Conservation (phyloP, 2,113 vertebrate species). For the Ciconia boyciana region DNA sequence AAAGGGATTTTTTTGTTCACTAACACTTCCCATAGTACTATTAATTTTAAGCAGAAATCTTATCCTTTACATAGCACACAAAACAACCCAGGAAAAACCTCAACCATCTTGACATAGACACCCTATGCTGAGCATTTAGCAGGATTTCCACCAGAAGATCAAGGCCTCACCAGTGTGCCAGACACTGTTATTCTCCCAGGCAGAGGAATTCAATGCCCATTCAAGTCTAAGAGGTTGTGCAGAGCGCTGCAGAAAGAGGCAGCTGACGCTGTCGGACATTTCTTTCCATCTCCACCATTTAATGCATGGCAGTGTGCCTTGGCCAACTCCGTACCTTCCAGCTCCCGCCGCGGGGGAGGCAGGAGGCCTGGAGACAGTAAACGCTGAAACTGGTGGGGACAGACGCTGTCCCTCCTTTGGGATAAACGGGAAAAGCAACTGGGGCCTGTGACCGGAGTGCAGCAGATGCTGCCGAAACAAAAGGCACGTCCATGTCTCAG, state of each 20-base stretch:
- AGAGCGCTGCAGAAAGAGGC: not conserved
- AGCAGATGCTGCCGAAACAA: not conserved
- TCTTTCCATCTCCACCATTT: not conserved
- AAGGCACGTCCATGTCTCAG: fast-evolving
- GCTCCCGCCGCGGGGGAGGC: not conserved
- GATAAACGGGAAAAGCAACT: not conserved
- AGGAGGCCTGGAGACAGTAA: not conserved
- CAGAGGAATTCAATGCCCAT: not conserved
- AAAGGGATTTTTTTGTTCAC: not conserved
- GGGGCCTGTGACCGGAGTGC: fast-evolving
- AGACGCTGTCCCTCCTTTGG: not conserved
- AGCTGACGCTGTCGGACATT: not conserved
- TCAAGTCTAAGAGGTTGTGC: not conserved
- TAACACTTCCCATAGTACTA: not conserved
- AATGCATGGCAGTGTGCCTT: not conserved
- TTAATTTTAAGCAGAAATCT: not conserved
- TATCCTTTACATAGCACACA: not conserved
- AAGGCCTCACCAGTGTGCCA: not conserved
- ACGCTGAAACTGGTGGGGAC: not conserved
- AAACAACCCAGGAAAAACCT: not conserved
- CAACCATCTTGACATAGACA: not conserved
- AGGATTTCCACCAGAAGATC: not conserved
- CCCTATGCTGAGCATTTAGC: not conserved
- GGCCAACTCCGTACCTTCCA: not conserved
- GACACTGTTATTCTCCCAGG: not conserved